Conservation (phyloP, 1,140 invertebrate genomes). For the Meloidogyne exigua region DNA sequence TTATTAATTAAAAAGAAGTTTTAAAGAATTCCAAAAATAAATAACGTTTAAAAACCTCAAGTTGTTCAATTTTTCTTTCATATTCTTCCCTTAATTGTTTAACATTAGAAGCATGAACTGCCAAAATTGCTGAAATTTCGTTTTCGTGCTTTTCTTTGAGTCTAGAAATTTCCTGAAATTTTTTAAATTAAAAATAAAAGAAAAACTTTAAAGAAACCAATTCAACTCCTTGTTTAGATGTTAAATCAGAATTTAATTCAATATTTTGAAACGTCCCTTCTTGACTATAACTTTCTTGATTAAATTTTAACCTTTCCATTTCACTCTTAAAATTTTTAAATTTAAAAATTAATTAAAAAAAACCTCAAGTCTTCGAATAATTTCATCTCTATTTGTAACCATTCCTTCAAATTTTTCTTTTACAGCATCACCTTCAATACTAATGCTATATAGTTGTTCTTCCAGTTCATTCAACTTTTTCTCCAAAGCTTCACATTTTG, state of each 20-base stretch:
- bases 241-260: conserved; percentile 13
- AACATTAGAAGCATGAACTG: conserved; percentile 25
- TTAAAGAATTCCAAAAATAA: too few relatives aligned
- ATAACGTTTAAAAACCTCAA: conserved; percentile 17
- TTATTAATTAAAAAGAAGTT: too few relatives aligned
- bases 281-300: background rate
- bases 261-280: conserved; percentile 23
- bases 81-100: conserved; percentile 28
- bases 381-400: conserved; percentile 27
- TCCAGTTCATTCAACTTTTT: conserved; percentile 35
- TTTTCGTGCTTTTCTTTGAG: conserved; percentile 36
- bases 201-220: background rate
- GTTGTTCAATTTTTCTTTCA: conserved; percentile 29
- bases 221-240: conserved; percentile 8
- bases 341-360: background rate
- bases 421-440: conserved; percentile 33
- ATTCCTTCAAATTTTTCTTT: conserved; percentile 38
- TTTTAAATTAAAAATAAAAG: background rate
- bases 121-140: conserved; percentile 31
- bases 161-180: conserved; percentile 16
- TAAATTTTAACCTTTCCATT: conserved; percentile 23
- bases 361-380: conserved; percentile 30
- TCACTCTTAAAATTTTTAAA: conserved; percentile 25
- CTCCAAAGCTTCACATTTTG: conserved; percentile 32
- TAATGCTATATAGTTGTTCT: conserved; percentile 34